Evolutionary conservation across 92 coral and sea anemone genomes (phyloP).

Genomic region (Montipora capitata): DNA sequence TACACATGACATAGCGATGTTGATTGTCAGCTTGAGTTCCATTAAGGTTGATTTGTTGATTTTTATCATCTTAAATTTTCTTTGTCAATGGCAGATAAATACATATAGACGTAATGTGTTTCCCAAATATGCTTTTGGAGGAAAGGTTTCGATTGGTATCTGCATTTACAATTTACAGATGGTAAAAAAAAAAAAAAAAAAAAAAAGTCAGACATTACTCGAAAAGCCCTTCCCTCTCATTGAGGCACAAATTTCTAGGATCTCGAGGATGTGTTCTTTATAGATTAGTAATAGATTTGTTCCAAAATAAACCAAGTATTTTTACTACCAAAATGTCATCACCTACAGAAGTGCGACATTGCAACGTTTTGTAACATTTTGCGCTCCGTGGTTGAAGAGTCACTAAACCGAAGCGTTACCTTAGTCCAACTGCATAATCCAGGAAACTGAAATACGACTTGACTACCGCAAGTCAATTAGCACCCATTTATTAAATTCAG

Average conservation of each 20-base stretch:
- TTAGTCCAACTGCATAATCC: constrained; percentile 18
- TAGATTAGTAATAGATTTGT: constrained; percentile 35
- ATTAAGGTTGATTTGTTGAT: constrained; percentile 97
- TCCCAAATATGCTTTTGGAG: constrained; percentile 76
- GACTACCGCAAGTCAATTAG: constrained; percentile 81
- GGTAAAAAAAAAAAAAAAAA: constrained; percentile 2
- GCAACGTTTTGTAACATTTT: neutral
- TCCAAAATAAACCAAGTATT: neutral
- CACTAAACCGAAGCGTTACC: neutral
- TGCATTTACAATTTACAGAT: constrained; percentile 17
- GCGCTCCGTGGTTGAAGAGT: constrained; percentile 4
- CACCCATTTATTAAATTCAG: constrained; percentile 78
- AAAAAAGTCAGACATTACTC: too few species aligned
- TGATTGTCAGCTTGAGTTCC: constrained; percentile 96
- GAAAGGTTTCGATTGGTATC: constrained; percentile 66
- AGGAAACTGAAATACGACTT: neutral
- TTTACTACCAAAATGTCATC: neutral
- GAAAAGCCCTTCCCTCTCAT: neutral
- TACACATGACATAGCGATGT: constrained; percentile 87
- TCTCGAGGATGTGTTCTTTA: constrained; percentile 3
- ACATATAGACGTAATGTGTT: constrained; percentile 89
- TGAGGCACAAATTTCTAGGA: neutral
- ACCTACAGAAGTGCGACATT: neutral
- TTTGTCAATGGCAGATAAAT: constrained; percentile 92
- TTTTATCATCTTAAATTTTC: constrained; percentile 92